phyloP scores from a whole-genome alignment of 2,113 vertebrate genomes.

The Natator depressus region DNA sequence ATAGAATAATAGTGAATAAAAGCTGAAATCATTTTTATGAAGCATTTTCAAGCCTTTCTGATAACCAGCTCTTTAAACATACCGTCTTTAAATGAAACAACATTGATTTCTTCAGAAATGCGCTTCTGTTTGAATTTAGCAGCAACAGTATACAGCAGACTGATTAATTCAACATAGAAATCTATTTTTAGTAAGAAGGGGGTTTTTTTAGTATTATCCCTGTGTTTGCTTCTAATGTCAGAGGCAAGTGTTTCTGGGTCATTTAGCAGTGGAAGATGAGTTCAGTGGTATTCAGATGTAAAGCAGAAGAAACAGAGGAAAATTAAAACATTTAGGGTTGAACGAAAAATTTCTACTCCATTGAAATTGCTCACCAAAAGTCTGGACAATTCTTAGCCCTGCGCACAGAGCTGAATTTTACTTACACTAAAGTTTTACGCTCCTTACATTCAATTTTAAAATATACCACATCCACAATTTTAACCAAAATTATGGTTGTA shows the following conservation, averaged over 20 bases:
- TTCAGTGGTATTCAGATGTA: background rate
- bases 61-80: background rate
- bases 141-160: background rate
- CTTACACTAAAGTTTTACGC: background rate
- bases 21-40: background rate
- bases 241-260: background rate
- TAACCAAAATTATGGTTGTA: background rate
- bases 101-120: background rate
- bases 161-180: background rate
- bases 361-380: background rate
- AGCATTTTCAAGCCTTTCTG: background rate
- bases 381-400: background rate
- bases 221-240: background rate
- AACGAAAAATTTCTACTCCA: background rate
- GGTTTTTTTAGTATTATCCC: background rate
- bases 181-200: background rate
- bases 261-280: background rate
- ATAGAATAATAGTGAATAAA: background rate
- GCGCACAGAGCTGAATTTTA: background rate
- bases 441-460: background rate
- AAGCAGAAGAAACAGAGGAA: background rate
- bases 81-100: background rate
- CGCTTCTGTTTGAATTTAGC: background rate
- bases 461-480: background rate
- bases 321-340: background rate